Conservation (phyloP, 1,140 invertebrate species). For the Bradysia coprophila region DNA sequence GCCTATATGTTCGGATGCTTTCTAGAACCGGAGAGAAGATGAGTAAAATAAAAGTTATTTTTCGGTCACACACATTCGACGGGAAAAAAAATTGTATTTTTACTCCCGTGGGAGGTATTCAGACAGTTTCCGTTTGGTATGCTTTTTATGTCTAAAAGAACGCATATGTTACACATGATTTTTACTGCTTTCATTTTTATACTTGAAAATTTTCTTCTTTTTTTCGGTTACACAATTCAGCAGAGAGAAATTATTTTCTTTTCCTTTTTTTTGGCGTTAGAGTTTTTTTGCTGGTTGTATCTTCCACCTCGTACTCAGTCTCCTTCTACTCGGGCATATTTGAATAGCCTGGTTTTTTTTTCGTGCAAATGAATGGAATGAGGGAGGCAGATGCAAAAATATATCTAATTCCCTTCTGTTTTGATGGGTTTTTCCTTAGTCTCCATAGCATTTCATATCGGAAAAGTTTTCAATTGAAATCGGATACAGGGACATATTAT, state of each 20-base stretch:
- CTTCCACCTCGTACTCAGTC: no score
- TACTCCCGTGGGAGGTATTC: neutral
- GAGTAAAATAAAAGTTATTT: neutral
- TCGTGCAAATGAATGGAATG: no score
- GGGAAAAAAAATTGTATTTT: neutral
- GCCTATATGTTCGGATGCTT: no score
- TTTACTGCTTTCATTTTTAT: neutral
- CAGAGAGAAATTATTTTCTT: no score
- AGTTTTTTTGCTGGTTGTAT: no score
- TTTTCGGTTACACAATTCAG: no score
- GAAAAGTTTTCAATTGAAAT: neutral
- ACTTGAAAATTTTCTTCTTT: no score
- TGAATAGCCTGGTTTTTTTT: no score
- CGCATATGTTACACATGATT: neutral
- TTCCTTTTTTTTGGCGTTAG: no score
- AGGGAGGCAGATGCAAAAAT: neutral
- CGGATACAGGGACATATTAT: neutral
- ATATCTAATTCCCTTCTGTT: neutral
- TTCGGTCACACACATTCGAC: neutral
- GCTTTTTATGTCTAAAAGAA: neutral
- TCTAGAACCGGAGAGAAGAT: no score
- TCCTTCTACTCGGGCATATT: no score
- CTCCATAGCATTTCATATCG: no score
- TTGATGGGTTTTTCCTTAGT: neutral
- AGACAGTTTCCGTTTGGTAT: neutral